A percentile compares a stretch with the other conserved stretches of the same genome.
phyloP scores from a whole-genome alignment of 2,113 vertebrate species.

The Polypterus bichir region DNA sequence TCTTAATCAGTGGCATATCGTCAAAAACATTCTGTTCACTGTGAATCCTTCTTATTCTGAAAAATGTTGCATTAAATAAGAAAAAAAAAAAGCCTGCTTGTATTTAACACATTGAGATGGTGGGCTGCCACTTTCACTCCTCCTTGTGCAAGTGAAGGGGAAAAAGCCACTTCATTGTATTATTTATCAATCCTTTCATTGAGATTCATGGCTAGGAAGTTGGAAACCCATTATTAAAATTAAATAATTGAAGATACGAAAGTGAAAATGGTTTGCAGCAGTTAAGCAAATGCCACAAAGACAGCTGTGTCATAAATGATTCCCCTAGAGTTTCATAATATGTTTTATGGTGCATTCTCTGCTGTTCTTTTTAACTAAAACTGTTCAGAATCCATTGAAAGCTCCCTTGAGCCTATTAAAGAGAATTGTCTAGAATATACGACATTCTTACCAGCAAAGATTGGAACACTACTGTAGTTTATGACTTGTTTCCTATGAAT shows the following conservation, averaged over 20 bases:
- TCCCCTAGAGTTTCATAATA: not conserved
- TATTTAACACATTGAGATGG: too few relatives aligned
- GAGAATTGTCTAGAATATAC: not conserved
- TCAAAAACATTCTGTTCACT: too few relatives aligned
- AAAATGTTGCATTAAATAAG: too few relatives aligned
- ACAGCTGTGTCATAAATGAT: not conserved
- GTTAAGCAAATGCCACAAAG: not conserved
- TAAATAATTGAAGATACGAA: not conserved
- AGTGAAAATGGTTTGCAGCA: not conserved
- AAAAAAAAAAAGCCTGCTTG: too few relatives aligned
- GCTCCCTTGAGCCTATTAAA: not conserved
- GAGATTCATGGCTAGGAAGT: not conserved
- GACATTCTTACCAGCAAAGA: not conserved
- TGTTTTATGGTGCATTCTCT: not conserved
- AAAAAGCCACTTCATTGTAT: constrained; percentile 25
- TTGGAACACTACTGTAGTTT: not conserved
- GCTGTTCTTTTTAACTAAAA: not conserved
- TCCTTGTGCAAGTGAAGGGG: constrained; percentile 8
- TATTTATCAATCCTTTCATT: not conserved
- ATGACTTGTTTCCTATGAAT: not conserved
- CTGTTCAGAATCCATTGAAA: not conserved
- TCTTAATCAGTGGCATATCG: too few relatives aligned
- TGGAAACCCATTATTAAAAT: not conserved
- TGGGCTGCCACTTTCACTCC: too few relatives aligned
- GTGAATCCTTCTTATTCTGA: too few relatives aligned